Evolutionary conservation across 2,797 vertebrate species (phyloP).

Genomic region (Rhodeus uyekii): DNA sequence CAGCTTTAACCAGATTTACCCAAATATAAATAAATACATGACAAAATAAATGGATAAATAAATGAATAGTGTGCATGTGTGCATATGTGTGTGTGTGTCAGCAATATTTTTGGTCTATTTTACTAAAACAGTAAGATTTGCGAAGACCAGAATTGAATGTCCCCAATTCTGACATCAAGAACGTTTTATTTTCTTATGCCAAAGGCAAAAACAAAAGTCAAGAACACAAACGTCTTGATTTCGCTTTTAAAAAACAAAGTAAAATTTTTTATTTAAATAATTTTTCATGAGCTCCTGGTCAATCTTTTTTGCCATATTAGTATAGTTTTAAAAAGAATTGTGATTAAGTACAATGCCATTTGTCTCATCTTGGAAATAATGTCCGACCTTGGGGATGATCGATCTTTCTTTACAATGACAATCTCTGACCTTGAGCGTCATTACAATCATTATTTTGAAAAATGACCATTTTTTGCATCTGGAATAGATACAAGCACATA

Average conservation of each 20-base stretch:
- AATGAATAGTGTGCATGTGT: not conserved
- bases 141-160: not conserved
- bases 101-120: not conserved
- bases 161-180: not conserved
- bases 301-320: no score
- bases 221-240: not conserved
- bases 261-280: no score
- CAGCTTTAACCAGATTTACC: not conserved
- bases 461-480: not conserved
- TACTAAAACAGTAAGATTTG: not conserved
- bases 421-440: not conserved
- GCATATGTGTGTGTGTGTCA: not conserved
- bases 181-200: not conserved
- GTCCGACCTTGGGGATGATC: no score
- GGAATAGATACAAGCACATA: not conserved
- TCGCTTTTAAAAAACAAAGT: no score
- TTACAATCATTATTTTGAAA: not conserved
- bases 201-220: not conserved
- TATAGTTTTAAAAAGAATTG: no score
- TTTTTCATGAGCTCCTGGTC: no score
- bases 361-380: no score
- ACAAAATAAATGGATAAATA: not conserved
- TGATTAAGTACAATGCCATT: no score
- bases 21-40: not conserved
- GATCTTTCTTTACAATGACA: not conserved